Evolutionary conservation across 1,140 invertebrate species (phyloP).

Genomic region (Ptiloglossa arizonensis): DNA sequence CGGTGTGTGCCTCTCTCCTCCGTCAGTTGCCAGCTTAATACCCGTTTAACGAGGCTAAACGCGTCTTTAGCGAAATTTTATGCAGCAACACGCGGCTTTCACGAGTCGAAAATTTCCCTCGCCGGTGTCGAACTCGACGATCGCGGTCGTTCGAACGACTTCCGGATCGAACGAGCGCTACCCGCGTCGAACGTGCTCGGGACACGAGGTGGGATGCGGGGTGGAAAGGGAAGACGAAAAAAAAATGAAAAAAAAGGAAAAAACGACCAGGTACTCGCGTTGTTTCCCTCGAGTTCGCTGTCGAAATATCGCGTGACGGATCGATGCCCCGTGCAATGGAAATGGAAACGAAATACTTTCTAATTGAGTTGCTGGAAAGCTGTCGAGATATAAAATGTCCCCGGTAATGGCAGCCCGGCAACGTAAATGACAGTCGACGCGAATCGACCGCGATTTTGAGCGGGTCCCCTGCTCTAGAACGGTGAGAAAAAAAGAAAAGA

Average conservation of each 20-base stretch:
- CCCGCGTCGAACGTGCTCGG: neutral
- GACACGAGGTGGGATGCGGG: neutral
- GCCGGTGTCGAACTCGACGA: neutral
- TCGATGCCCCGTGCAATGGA: conserved; percentile 19
- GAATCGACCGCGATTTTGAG: neutral
- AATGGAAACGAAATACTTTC: conserved; percentile 50
- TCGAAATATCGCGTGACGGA: conserved; percentile 52
- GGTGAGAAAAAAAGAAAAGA: too few species aligned
- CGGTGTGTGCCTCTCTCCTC: neutral
- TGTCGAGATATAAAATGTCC: conserved; percentile 28
- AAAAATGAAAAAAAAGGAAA: too few species aligned
- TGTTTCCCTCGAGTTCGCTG: neutral
- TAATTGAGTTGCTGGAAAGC: conserved; percentile 49
- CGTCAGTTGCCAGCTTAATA: conserved; percentile 9
- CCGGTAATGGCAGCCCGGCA: conserved; percentile 7
- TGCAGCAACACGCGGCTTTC: conserved; percentile 10
- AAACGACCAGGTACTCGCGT: neutral
- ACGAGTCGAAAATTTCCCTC: neutral
- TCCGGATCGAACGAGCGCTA: neutral
- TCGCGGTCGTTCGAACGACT: neutral
- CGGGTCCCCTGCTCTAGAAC: too few species aligned
- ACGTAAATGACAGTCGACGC: conserved; percentile 8
- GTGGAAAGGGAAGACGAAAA: too few species aligned
- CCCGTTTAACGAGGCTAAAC: neutral
- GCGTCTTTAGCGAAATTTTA: conserved; percentile 1